phyloP scores from a whole-genome alignment of 2,888 invertebrate species.

The Perithous albicinctus region DNA sequence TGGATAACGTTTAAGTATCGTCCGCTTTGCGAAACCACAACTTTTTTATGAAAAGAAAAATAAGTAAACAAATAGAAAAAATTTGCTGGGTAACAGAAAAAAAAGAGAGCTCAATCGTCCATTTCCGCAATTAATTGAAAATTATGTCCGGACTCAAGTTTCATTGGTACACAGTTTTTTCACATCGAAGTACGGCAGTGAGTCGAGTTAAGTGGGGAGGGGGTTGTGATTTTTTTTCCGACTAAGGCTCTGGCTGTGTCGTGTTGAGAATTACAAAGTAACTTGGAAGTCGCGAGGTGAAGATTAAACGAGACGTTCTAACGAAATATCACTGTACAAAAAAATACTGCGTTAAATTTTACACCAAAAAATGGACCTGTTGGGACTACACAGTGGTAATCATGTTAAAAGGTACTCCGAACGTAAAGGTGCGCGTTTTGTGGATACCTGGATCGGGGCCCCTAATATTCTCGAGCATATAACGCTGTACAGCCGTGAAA shows the following conservation, averaged over 20 bases:
- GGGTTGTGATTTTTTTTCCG: no score
- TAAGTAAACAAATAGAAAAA: conserved; percentile 31
- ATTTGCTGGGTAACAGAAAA: conserved; percentile 35
- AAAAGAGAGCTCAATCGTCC: conserved; percentile 55
- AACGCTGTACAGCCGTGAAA: no score
- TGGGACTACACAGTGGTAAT: no score
- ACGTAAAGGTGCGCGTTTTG: no score
- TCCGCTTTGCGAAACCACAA: conserved; percentile 51
- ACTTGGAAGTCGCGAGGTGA: conserved; percentile 9
- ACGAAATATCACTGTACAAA: conserved; percentile 8
- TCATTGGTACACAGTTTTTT: conserved; percentile 22
- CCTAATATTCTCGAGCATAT: no score
- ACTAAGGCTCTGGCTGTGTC: conserved; percentile 30
- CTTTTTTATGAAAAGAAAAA: conserved; percentile 54
- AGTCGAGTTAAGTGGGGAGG: conserved; percentile 33
- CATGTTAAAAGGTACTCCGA: no score
- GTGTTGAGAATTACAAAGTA: conserved; percentile 23
- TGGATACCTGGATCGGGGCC: no score
- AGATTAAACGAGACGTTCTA: conserved; percentile 18
- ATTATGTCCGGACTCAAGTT: conserved; percentile 28
- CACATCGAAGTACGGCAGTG: conserved; percentile 20
- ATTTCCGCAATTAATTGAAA: conserved; percentile 50
- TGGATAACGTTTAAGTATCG: conserved; percentile 47
- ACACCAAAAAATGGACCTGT: neutral
- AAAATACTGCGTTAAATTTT: no score